These are phyloP conservation scores for Casuarius casuarius DNA, from an alignment of 2,113 vertebrate species.

Conservation along the genomic window DNA sequence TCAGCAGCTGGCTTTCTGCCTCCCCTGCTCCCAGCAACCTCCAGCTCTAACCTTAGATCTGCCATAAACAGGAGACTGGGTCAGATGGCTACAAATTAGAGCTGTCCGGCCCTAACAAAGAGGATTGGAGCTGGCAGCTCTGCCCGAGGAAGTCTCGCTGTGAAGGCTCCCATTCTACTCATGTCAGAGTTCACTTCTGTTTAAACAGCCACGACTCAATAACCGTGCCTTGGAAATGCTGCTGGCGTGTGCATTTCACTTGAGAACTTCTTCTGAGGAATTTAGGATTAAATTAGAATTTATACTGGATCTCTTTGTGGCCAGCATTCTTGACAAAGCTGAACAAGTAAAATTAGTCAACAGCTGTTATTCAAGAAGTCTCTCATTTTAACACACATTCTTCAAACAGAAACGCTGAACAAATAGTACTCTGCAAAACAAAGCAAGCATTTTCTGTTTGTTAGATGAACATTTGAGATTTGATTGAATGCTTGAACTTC, in stretches of 20 bases:
- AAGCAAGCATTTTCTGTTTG: neutral
- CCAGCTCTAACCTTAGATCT: neutral
- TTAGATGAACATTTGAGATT: neutral
- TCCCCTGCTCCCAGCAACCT: neutral
- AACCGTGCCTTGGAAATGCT: neutral
- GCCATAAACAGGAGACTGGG: neutral
- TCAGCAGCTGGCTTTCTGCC: neutral
- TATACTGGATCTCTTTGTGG: neutral
- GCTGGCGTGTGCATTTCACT: neutral
- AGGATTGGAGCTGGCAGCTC: neutral
- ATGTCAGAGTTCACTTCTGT: slow-evolving; percentile 43
- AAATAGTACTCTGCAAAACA: neutral
- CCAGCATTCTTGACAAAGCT: neutral
- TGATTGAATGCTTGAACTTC: neutral
- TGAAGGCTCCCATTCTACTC: slow-evolving; percentile 35
- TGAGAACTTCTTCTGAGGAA: neutral
- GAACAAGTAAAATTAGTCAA: slow-evolving; percentile 21
- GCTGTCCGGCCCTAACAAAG: neutral
- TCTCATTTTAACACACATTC: neutral
- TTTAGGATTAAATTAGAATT: slow-evolving; percentile 35
- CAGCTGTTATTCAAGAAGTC: neutral
- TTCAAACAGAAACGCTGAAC: neutral
- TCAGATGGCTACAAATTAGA: neutral
- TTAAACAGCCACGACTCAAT: slow-evolving; percentile 21
- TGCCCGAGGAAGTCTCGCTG: slow-evolving; percentile 6